Base-by-base conservation (phyloP, 2,113 vertebrate species). In the Sorex araneus region DNA sequence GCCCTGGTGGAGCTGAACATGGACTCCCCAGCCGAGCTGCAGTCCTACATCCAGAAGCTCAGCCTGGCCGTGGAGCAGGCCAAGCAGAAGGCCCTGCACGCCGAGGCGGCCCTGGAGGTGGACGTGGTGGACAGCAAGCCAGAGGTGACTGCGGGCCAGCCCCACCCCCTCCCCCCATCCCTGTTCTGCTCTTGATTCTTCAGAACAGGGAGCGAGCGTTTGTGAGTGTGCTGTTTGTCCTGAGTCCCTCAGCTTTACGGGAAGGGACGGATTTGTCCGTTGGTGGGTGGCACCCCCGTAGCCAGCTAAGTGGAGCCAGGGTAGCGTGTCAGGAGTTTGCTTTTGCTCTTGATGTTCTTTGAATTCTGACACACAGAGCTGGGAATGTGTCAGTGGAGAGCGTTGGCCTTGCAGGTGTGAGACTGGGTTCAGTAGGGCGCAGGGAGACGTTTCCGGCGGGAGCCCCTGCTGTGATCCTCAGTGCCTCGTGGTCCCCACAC, bases 21-120 rank as follows among this genome's bases (percentile, higher is more conserved):
- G 99, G 99, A 99, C 98, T 99, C 99, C 7, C 98, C 99, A 0
- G 99, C 99, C 86, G 99, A 99, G 86, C 98, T 99, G 63, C 99
- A 99, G 97, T 99, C 99, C 3, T 99, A 99, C 94, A 99, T 99
- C 95, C 98, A 98, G 93, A 99, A 99, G 84, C 98, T 99, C 93
- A 99, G 98, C 90, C 71, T 98, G 10, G 98, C 98, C 2, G 97
- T 99, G 93, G 99, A 99, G 87, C 99, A 99, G 92, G 98, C 98
- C 0, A 98, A 98, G 74, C 99, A 99, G 90, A 98, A 98, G 69
- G 98, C 98, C 69, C 97, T 99, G n/a, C 99, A 98, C 36, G 97
- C 98, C 3, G 99, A 99, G 84, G 98, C 97, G 84, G 98, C 2
- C 74, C 97, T 98, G 1, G 98, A 98, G 96, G 98, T 98, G 79